These are phyloP conservation scores for Lapara coniferarum DNA, from an alignment of 2,888 invertebrate species.

Conservation along the genomic window DNA sequence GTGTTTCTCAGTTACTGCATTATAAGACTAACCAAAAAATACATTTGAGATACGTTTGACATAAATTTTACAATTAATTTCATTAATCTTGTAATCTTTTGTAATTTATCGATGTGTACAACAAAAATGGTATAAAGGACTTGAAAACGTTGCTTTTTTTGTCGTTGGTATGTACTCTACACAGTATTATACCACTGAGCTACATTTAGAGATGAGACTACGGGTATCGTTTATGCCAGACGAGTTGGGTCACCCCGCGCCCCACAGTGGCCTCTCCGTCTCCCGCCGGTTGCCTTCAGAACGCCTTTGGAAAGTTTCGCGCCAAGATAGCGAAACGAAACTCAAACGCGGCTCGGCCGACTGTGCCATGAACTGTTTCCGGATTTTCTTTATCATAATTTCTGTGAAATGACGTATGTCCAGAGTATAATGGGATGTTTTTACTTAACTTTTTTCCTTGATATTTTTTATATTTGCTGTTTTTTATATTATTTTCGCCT, in stretches of 20 bases:
- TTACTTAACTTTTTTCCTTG: neutral
- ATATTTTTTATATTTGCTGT: no score
- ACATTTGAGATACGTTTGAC: no score
- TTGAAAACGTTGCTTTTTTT: no score
- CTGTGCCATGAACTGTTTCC: constrained; percentile 9
- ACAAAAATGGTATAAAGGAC: no score
- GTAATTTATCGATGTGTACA: no score
- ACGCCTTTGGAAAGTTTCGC: constrained; percentile 15
- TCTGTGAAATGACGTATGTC: neutral
- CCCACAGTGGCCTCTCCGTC: neutral
- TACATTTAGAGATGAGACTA: constrained; percentile 9
- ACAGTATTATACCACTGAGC: no score
- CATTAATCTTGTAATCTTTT: no score
- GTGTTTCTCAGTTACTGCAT: no score
- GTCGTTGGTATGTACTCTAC: neutral
- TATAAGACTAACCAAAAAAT: no score
- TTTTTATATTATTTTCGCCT: no score
- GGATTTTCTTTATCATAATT: neutral
- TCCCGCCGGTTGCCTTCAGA: neutral
- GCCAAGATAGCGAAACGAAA: neutral
- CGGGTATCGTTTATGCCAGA: neutral
- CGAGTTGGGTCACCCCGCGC: neutral
- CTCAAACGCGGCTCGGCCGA: constrained; percentile 5
- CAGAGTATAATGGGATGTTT: neutral
- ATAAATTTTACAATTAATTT: no score